A percentile compares a stretch with the other conserved stretches of the same genome.
Evolutionary conservation across 2,113 vertebrate genomes (phyloP).

Genomic region (Barnardius zonarius): DNA sequence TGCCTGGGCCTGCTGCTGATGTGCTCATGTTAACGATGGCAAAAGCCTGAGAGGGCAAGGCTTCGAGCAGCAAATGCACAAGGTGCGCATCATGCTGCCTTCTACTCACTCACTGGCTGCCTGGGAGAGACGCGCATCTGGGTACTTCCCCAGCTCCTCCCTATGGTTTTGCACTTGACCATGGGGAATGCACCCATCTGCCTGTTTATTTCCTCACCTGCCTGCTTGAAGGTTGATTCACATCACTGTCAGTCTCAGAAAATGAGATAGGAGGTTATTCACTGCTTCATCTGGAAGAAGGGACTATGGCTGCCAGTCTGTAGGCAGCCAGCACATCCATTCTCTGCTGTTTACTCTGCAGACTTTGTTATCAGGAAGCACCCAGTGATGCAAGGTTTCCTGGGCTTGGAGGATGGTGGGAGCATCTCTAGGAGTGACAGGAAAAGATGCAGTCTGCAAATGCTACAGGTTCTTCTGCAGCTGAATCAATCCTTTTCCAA

Average conservation of each 20-base stretch:
- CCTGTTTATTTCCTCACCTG: neutral
- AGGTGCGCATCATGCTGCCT: neutral
- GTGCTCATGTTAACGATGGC: fast-evolving
- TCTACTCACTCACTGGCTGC: neutral
- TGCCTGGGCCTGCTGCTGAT: neutral
- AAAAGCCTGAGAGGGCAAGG: neutral
- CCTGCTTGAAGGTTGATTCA: neutral
- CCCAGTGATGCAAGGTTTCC: neutral
- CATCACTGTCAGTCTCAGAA: neutral
- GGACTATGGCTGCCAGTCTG: neutral
- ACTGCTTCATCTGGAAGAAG: neutral
- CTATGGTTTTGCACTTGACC: neutral
- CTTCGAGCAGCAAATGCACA: neutral
- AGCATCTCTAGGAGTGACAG: neutral
- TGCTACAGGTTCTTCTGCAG: neutral
- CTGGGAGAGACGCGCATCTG: neutral
- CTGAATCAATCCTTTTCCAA: neutral
- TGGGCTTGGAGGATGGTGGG: neutral
- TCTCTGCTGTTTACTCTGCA: neutral
- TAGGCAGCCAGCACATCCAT: neutral
- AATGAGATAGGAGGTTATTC: neutral
- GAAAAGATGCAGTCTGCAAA: neutral
- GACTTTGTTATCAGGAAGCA: neutral
- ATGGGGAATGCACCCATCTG: neutral
- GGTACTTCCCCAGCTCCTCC: neutral